Base-by-base conservation (phyloP, 2,888 invertebrate species). In the Troides helena region DNA sequence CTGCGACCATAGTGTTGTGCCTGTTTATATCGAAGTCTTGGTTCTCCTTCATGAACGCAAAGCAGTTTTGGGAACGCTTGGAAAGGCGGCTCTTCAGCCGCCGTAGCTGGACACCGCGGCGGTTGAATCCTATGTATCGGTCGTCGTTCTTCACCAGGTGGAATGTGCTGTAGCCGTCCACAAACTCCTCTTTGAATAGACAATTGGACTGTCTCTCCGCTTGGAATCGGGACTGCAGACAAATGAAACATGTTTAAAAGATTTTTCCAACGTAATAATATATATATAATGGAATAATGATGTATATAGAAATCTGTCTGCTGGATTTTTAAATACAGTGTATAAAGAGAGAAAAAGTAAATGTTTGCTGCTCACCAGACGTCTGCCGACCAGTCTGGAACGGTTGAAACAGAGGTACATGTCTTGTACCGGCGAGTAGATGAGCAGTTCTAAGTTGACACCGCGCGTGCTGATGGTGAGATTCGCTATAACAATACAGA, bases 331-430 rank as follows among this genome's bases (percentile, higher is more conserved):
- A 18, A 21, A 3, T 21, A 4, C 0, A 23, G n/a, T 10, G 57
- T 57, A 6, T 57, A 8, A 57, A 21, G n/a, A 57, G 21, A 57
- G 23, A 8, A 21, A 21, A n/a, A 39, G 58, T 21, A 46, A 60
- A 25, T 56, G 30, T 56, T 6, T 39, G 8, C 17, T 43, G 78
- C 90, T 90, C 72, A 93, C 93, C 88, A 93, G 93, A 88, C 95
- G 95, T 93, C 95, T 93, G 92, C 95, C 95, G 78, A 96, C 94
- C 82, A 96, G 94, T 87, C 94, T 94, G 92, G 95, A 95, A 78
- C 94, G 94, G 87, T 95, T 95, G 95, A 96, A 96, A 93, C 96
- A 96, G 82, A 96, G 94, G 92, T 94, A 96, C 93, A 95, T 94
- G 85, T 95, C 94, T 81, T 95, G 95, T 85, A 95, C 94, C 86